These are phyloP conservation scores for Drosophila albomicans DNA, from an alignment of 1,140 invertebrate genomes.

Conservation along the genomic window DNA sequence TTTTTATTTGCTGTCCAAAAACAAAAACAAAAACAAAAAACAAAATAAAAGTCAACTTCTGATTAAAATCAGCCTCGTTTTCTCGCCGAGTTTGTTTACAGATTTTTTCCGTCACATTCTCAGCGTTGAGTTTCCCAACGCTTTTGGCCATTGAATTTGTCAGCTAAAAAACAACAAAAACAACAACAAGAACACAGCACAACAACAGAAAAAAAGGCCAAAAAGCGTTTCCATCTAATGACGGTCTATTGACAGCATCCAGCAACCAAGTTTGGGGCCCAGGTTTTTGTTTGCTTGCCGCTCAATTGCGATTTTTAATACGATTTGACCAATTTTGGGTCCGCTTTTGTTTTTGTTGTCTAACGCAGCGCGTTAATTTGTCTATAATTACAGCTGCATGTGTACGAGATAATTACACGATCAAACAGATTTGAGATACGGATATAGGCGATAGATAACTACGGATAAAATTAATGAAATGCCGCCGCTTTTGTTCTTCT, in stretches of 20 bases:
- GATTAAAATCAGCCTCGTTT: conserved; percentile 71
- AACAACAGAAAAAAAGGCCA: conserved; percentile 28
- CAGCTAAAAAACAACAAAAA: conserved; percentile 44
- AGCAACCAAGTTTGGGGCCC: conserved; percentile 39
- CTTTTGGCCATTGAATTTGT: conserved; percentile 72
- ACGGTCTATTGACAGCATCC: conserved; percentile 42
- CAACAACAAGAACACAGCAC: conserved; percentile 38
- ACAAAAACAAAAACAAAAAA: not conserved
- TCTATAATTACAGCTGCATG: conserved; percentile 64
- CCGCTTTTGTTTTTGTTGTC: conserved; percentile 35
- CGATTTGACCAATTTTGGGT: conserved; percentile 70
- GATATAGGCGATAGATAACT: conserved; percentile 15
- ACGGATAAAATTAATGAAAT: conserved; percentile 42
- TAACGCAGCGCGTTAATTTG: conserved; percentile 69
- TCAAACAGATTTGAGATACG: conserved; percentile 16
- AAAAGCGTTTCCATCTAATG: conserved; percentile 59
- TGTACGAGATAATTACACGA: conserved; percentile 51
- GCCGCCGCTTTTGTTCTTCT: conserved; percentile 29
- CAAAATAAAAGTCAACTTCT: conserved; percentile 31
- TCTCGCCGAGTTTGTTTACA: conserved; percentile 56
- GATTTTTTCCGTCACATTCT: conserved; percentile 74
- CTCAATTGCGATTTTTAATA: conserved; percentile 66
- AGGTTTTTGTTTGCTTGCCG: conserved; percentile 27
- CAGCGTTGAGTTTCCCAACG: conserved; percentile 63
- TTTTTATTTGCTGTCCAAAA: not conserved